Evolutionary conservation across 2,113 vertebrate species (phyloP), one percentile per base, ranked within the genome.

Genomic region (Actenoides lindsayi): DNA sequence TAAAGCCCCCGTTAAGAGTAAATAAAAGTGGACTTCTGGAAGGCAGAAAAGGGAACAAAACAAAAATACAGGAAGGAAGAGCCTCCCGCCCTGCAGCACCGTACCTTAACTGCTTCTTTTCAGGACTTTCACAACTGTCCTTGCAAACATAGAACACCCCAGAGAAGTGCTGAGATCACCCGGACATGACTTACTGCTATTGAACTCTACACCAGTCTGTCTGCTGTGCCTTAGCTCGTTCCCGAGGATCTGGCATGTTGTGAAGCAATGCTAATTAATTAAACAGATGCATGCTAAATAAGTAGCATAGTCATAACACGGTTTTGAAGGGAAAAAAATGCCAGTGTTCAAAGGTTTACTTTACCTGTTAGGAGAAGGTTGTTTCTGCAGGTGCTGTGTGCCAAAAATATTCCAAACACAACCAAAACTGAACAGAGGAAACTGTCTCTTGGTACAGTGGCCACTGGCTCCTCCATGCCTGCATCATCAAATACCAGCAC

Each of bases 121-220:
- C 91, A 87, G 53, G 93, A 92, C 86, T 96, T 95, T 80, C 87
- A 77, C 83, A 94, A 94, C 94, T 83, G 63, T 83, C 80, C 59
- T 69, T 90, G 78, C 80, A 87, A 92, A 70, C 46, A 41, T 65
- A 71, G 57, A 84, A 24, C 68, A 73, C 37, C 57, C 59, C 31
- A 18, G 60, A 56, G 31, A 59, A 65, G 83, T 33, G 90, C 88
- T 37, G 54, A 87, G 65, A 57, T 89, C 88, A 64, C 83, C 80
- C 13, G 2, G 87, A 44, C 37, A 1, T 2, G 50, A 24, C 42
- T 30, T 2, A 23, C 87, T 88, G 88, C 96, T 90, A 0, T 0
- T 28, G 60, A 81, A 68, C 73, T 10, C 70, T 42, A 23, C 12
- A 1, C 0, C 4, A 89, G 42, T 16, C 83, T 59, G 31, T 51